These are phyloP conservation scores for Chaetodon trifascialis DNA, from an alignment of 2,113 vertebrate genomes.

Conservation along the genomic window DNA sequence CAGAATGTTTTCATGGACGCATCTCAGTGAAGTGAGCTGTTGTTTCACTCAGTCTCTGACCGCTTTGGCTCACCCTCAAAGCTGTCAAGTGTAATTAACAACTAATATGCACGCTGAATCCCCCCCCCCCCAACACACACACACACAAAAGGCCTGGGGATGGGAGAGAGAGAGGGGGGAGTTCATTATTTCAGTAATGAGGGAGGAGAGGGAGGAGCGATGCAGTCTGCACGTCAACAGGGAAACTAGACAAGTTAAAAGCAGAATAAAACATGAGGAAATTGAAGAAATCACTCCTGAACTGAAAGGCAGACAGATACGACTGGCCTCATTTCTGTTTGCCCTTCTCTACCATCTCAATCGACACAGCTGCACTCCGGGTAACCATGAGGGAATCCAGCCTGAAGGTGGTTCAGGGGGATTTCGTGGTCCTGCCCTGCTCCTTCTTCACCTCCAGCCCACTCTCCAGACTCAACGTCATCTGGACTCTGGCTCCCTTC, in stretches of 20 bases:
- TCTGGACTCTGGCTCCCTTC: conserved; percentile 85
- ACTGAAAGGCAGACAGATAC: background rate
- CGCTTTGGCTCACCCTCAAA: conserved; percentile 68
- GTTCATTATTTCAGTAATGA: conserved; percentile 76
- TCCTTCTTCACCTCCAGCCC: conserved; percentile 84
- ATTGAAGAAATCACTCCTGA: background rate
- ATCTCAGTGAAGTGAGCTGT: conserved; percentile 56
- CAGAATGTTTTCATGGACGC: conserved; percentile 24
- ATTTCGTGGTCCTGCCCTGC: conserved; percentile 82
- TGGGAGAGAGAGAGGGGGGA: conserved; percentile 17
- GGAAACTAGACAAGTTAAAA: background rate
- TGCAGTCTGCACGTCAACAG: conserved; percentile 24
- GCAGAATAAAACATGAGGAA: background rate
- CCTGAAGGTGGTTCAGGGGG: conserved; percentile 82
- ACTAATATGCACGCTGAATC: conserved; percentile 52
- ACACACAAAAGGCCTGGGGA: conserved; percentile 56
- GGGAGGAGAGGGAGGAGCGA: conserved; percentile 26
- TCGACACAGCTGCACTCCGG: conserved; percentile 72
- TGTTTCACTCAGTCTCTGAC: conserved; percentile 68
- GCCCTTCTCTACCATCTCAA: background rate
- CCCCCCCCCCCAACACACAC: too few relatives aligned
- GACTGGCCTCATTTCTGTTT: background rate
- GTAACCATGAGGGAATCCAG: conserved; percentile 81
- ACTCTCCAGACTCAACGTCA: conserved; percentile 85
- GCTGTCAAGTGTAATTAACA: conserved; percentile 84